Conservation (phyloP, 2,797 vertebrate species). For the Pangasius macronema region DNA sequence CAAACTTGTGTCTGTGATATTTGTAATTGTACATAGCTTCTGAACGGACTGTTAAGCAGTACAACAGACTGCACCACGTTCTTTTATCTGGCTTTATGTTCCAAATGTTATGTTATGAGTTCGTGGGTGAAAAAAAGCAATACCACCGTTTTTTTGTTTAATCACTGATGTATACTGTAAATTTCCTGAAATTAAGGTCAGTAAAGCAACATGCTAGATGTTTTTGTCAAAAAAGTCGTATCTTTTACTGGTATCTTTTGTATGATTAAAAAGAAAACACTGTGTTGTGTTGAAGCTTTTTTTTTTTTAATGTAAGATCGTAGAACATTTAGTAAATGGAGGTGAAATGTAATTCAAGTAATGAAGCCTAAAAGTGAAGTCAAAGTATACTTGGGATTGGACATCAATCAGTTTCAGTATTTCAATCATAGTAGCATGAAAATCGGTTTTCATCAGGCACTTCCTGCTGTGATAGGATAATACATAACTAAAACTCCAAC, state of each 20-base stretch:
- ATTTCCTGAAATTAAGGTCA: constrained; percentile 71
- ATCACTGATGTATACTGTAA: constrained; percentile 71
- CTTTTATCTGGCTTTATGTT: constrained; percentile 54
- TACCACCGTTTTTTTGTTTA: constrained; percentile 76
- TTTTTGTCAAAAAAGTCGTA: constrained; percentile 75
- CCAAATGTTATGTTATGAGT: constrained; percentile 69
- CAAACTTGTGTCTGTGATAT: constrained; percentile 70
- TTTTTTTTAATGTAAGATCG: neutral
- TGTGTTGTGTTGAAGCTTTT: neutral
- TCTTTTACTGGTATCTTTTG: constrained; percentile 80
- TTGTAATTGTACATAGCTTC: constrained; percentile 78
- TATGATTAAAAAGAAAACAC: constrained; percentile 77
- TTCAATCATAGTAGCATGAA: neutral
- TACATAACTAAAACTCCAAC: neutral
- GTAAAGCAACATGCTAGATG: constrained; percentile 74
- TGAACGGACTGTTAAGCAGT: constrained; percentile 76
- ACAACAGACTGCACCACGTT: constrained; percentile 67
- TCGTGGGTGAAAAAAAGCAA: constrained; percentile 78
- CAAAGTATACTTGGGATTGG: neutral
- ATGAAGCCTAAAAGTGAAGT: neutral
- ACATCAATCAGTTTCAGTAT: too few relatives aligned
- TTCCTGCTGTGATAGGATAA: neutral
- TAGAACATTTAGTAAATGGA: neutral
- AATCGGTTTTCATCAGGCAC: neutral
- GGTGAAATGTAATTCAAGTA: neutral